Percentiles rank a stretch among this genome's conserved stretches.
Evolutionary conservation across 2,888 invertebrate species (phyloP).

Genomic region (Perithous albicinctus): DNA sequence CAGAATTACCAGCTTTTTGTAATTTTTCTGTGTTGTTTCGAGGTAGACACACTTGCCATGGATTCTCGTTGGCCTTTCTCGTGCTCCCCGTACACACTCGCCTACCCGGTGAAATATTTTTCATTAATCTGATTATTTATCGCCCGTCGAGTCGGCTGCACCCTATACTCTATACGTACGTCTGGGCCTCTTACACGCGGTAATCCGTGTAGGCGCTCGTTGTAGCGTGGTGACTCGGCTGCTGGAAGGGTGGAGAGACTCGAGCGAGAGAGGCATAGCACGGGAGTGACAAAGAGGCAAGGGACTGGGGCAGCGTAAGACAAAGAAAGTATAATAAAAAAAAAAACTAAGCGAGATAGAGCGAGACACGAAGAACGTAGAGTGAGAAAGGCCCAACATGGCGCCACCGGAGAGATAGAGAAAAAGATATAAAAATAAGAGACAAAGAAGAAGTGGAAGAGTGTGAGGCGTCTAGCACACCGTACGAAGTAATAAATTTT

Average conservation of each 20-base stretch:
- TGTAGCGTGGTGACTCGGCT: slow-evolving; percentile 53
- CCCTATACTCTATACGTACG: slow-evolving; percentile 15
- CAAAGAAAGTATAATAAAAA: slow-evolving; percentile 1
- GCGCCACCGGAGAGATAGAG: slow-evolving; percentile 52
- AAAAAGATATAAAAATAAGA: slow-evolving; percentile 8
- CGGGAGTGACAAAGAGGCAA: background rate
- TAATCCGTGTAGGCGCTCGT: slow-evolving; percentile 68
- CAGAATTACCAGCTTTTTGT: background rate
- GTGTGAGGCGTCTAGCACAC: slow-evolving; percentile 63
- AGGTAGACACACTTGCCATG: background rate
- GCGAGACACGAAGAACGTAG: slow-evolving; percentile 12
- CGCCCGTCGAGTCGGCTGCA: slow-evolving; percentile 58
- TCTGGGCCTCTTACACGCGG: slow-evolving; percentile 60
- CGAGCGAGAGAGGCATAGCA: slow-evolving; percentile 31
- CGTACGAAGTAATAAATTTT: slow-evolving; percentile 79
- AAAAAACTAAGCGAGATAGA: background rate
- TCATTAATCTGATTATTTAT: slow-evolving; percentile 74
- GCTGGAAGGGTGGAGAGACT: slow-evolving; percentile 30
- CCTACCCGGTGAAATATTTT: slow-evolving; percentile 67
- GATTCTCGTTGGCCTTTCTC: background rate
- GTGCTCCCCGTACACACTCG: slow-evolving; percentile 6
- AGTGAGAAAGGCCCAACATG: slow-evolving; percentile 14
- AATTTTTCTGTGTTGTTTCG: background rate
- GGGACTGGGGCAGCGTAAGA: background rate
- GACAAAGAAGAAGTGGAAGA: slow-evolving; percentile 10